These are phyloP conservation scores for Manis pentadactyla DNA, from an alignment of 2,797 vertebrate species.

Conservation along the genomic window DNA sequence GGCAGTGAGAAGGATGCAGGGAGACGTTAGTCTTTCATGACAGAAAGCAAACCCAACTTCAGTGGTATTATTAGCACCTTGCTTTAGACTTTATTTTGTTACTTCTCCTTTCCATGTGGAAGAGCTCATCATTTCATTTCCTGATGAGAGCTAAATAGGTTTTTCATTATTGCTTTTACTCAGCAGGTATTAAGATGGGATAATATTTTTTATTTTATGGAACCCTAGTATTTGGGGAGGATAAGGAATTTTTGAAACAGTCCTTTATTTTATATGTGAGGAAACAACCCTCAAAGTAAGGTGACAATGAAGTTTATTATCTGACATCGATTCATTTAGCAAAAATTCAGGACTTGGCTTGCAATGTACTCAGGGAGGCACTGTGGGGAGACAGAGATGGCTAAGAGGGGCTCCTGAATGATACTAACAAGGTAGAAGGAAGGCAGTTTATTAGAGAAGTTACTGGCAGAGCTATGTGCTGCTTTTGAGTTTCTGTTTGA, in stretches of 20 bases:
- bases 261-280: neutral
- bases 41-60: neutral
- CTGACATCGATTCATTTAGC: neutral
- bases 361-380: constrained; percentile 35
- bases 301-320: neutral
- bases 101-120: neutral
- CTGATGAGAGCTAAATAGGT: neutral
- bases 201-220: neutral
- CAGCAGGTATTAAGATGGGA: neutral
- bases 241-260: neutral
- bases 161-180: constrained; percentile 41
- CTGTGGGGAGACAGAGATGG: constrained; percentile 64
- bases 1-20: neutral
- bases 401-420: neutral
- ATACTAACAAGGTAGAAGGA: neutral
- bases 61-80: neutral
- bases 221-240: neutral
- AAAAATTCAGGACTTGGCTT: constrained; percentile 33
- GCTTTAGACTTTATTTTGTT: neutral
- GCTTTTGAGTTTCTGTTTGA: neutral
- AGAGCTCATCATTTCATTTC: neutral
- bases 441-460: neutral
- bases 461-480: neutral
- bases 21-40: neutral
- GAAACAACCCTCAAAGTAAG: neutral